Conservation (phyloP, 2,113 vertebrate genomes). For the Callionymus lyra region DNA sequence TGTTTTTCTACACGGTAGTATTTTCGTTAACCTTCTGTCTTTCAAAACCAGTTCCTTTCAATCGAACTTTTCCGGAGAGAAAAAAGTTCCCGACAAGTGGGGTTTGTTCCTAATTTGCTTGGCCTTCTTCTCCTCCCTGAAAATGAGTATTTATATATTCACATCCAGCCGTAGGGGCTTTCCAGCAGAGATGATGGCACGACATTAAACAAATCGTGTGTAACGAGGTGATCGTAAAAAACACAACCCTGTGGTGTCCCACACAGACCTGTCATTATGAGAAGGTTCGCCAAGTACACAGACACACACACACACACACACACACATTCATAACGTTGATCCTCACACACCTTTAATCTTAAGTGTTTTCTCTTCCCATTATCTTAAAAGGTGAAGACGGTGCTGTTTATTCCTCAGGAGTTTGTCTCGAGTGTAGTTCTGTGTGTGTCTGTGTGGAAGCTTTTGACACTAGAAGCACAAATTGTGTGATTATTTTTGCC, state of each 20-base stretch:
- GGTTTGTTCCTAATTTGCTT: conserved; percentile 57
- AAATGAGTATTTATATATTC: conserved; percentile 63
- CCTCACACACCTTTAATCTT: conserved; percentile 30
- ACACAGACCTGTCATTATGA: conserved; percentile 63
- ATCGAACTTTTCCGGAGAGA: conserved; percentile 23
- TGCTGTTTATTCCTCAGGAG: conserved; percentile 45
- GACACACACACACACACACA: conserved; percentile 1
- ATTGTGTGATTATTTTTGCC: too few relatives aligned
- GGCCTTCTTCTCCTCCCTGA: conserved; percentile 29
- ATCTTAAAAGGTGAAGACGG: conserved; percentile 53
- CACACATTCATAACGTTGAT: conserved; percentile 12
- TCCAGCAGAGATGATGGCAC: conserved; percentile 70
- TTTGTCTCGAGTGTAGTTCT: conserved; percentile 6
- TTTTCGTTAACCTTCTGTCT: background rate
- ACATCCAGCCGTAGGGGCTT: conserved; percentile 57
- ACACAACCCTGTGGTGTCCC: conserved; percentile 59
- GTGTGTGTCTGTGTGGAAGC: background rate
- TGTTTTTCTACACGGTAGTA: conserved; percentile 9
- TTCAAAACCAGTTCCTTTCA: conserved; percentile 14
- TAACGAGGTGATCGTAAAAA: conserved; percentile 69
- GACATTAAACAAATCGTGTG: conserved; percentile 64
- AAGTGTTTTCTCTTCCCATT: conserved; percentile 20
- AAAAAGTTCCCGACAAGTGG: conserved; percentile 45
- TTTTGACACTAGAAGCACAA: too few relatives aligned
- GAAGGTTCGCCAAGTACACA: conserved; percentile 45